Conservation (phyloP, 2,797 vertebrate genomes). For the Toxotes lorentzi region DNA sequence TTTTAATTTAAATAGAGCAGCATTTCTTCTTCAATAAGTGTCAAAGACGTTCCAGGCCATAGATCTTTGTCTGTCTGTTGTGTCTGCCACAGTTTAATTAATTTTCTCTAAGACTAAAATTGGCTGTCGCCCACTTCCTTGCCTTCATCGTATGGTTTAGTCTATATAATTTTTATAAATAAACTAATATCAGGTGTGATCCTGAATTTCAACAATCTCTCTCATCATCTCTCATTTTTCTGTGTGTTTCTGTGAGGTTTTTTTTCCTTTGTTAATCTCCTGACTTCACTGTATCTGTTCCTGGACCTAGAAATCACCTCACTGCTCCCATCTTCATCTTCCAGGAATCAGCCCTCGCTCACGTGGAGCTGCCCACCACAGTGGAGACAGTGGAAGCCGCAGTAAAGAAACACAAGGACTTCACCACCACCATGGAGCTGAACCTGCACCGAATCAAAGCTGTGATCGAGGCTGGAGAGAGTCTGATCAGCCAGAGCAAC, state of each 20-base stretch:
- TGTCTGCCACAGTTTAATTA: constrained; percentile 2
- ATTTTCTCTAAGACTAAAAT: background rate
- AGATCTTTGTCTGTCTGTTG: constrained; percentile 26
- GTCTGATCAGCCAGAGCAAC: constrained; percentile 90
- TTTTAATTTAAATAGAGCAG: constrained; percentile 41
- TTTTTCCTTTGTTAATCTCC: background rate
- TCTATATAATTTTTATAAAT: background rate
- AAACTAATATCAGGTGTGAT: background rate
- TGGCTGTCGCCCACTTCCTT: background rate
- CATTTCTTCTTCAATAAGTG: constrained; percentile 53
- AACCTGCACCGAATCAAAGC: constrained; percentile 91
- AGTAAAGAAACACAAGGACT: constrained; percentile 92
- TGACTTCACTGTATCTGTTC: background rate
- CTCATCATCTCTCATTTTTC: background rate
- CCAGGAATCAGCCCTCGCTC: constrained; percentile 89
- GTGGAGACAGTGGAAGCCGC: constrained; percentile 89
- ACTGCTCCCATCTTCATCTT: background rate
- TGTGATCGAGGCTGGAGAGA: constrained; percentile 91
- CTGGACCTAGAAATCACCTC: background rate
- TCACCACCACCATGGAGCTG: constrained; percentile 94
- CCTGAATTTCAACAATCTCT: background rate
- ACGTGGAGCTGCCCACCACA: constrained; percentile 88
- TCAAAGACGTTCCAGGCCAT: constrained; percentile 36
- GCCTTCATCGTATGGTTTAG: background rate
- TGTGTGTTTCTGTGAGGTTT: too few species aligned